phyloP scores from a whole-genome alignment of 2,797 vertebrate species.

The Falco columbarius region DNA sequence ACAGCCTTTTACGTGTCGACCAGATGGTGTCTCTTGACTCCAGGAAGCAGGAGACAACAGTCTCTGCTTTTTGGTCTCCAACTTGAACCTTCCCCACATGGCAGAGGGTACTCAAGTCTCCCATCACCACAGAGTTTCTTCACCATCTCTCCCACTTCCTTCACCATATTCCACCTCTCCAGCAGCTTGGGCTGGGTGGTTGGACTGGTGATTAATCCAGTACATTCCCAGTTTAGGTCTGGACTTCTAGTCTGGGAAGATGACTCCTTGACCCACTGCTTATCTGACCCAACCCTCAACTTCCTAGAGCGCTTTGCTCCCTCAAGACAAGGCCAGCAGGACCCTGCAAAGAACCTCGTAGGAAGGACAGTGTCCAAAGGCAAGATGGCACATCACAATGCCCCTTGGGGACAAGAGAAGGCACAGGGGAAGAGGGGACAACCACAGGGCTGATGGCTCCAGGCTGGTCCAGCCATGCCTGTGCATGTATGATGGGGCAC shows the following conservation, averaged over 20 bases:
- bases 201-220: neutral
- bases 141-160: neutral
- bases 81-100: neutral
- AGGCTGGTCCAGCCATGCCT: neutral
- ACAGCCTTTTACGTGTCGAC: neutral
- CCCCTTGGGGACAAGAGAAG: neutral
- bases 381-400: neutral
- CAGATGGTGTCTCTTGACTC: neutral
- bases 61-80: neutral
- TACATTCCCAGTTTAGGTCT: neutral
- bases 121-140: neutral
- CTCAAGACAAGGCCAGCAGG: neutral
- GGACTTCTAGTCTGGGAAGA: neutral
- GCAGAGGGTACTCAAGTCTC: neutral
- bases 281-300: neutral
- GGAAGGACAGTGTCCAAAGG: neutral
- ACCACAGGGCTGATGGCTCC: neutral
- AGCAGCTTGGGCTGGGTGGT: neutral
- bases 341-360: neutral
- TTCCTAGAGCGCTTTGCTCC: neutral
- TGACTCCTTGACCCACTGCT: neutral
- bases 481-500: neutral
- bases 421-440: neutral
- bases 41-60: neutral
- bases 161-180: neutral